These are phyloP conservation scores for Haplotaxodon microlepis DNA, from an alignment of 2,113 vertebrate genomes.

Conservation along the genomic window DNA sequence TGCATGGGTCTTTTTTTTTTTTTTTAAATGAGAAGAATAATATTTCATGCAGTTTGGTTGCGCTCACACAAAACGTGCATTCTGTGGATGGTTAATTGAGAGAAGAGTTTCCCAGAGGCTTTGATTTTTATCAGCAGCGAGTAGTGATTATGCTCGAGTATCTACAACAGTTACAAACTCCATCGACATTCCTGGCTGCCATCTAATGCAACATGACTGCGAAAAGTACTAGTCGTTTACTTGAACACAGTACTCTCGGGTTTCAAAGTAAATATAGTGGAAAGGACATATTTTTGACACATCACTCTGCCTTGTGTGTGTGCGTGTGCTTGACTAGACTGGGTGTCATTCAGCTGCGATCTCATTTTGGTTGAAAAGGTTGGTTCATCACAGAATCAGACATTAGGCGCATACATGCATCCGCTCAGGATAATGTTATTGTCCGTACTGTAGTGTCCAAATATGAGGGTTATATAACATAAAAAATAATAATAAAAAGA, in stretches of 20 bases:
- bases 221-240: background rate
- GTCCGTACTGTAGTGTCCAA: background rate
- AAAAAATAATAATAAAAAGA: background rate
- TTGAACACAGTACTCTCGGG: background rate
- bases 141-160: background rate
- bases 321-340: background rate
- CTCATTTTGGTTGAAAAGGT: background rate
- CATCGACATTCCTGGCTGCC: background rate
- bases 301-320: background rate
- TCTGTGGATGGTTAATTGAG: background rate
- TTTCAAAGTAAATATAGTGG: background rate
- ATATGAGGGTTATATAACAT: background rate
- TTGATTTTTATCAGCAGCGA: background rate
- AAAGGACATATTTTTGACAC: background rate
- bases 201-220: background rate
- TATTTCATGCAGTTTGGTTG: background rate
- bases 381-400: background rate
- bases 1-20: background rate
- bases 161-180: background rate
- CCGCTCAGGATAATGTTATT: background rate
- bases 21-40: background rate
- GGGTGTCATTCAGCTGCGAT: background rate
- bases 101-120: background rate
- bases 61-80: background rate
- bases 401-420: background rate